Evolutionary conservation across 1,140 invertebrate species (phyloP).

Genomic region (Drosophila albomicans): DNA sequence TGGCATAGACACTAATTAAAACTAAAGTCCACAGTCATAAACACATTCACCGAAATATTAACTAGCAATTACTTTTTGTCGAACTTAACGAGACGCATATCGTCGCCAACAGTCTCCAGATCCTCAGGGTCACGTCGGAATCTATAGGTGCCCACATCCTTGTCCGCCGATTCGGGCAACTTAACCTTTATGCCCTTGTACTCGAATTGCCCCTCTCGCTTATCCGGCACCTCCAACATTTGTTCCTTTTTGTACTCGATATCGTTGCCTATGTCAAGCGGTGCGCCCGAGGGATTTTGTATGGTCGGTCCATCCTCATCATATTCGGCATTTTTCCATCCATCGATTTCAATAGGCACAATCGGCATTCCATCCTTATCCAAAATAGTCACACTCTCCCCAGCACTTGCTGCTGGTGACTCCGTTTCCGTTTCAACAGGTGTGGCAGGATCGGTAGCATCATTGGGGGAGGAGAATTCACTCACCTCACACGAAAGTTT

Average conservation of each 20-base stretch:
- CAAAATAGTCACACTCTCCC: background rate
- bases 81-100: conserved; percentile 60
- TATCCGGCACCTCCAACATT: conserved; percentile 50
- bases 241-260: conserved; percentile 58
- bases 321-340: conserved; percentile 47
- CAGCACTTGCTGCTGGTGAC: background rate
- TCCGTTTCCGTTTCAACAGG: background rate
- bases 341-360: conserved; percentile 68
- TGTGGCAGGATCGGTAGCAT: background rate
- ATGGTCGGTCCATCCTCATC: conserved; percentile 51
- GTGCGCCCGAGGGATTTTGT: conserved; percentile 17
- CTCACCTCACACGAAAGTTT: conserved; percentile 3
- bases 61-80: conserved; percentile 47
- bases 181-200: conserved; percentile 69
- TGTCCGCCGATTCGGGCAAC: conserved; percentile 44
- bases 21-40: background rate
- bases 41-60: background rate
- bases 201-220: conserved; percentile 48
- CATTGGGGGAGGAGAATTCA: background rate
- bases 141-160: conserved; percentile 68
- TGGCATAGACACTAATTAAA: too few species aligned
- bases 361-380: conserved; percentile 53
- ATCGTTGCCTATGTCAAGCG: conserved; percentile 63
- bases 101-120: conserved; percentile 52
- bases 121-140: conserved; percentile 64